Conservation (phyloP, 2,888 invertebrate species). For the Phaedon cochleariae region DNA sequence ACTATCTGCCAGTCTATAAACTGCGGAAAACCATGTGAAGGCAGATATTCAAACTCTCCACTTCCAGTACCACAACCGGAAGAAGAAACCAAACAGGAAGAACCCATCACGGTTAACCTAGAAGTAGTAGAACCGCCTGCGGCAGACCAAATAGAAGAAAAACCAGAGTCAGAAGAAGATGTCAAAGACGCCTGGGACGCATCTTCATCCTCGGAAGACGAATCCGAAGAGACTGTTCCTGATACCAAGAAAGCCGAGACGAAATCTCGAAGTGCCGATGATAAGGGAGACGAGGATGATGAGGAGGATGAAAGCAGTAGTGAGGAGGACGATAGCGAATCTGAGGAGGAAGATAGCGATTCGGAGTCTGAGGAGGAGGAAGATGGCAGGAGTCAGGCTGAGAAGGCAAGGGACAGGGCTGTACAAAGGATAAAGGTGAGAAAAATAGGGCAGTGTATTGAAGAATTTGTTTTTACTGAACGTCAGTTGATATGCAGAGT, state of each 20-base stretch:
- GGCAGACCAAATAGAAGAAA: slow-evolving; percentile 45
- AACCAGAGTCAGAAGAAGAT: slow-evolving; percentile 63
- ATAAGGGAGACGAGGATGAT: slow-evolving; percentile 49
- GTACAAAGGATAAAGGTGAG: slow-evolving; percentile 75
- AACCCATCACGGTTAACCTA: slow-evolving; percentile 32
- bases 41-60: neutral
- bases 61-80: too few relatives aligned
- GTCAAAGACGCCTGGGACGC: slow-evolving; percentile 90
- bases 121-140: slow-evolving; percentile 29
- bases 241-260: neutral
- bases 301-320: slow-evolving; percentile 55
- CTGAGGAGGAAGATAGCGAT: slow-evolving; percentile 55
- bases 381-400: slow-evolving; percentile 77
- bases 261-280: neutral
- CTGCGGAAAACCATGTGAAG: too few relatives aligned
- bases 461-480: too few relatives aligned
- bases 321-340: slow-evolving; percentile 59
- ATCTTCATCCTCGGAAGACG: slow-evolving; percentile 66
- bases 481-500: too few relatives aligned
- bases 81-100: slow-evolving; percentile 8
- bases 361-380: slow-evolving; percentile 70
- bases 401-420: slow-evolving; percentile 77
- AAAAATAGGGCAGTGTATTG: too few relatives aligned
- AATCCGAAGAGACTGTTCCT: slow-evolving; percentile 59
- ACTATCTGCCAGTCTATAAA: too few relatives aligned